Conservation (phyloP, 2,888 invertebrate genomes). For the Leucoma salicis region DNA sequence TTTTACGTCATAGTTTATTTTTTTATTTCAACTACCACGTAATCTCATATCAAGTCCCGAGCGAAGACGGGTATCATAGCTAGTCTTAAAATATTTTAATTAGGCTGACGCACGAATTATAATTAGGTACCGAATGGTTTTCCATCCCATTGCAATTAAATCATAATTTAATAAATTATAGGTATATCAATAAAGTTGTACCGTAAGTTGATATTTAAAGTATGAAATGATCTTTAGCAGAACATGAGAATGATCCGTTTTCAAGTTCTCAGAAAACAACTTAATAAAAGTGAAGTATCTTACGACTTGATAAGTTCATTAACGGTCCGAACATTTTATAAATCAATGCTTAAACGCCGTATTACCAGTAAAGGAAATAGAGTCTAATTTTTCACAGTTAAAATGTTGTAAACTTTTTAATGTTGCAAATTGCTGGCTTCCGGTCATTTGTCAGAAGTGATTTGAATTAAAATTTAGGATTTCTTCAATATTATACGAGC, state of each 20-base stretch:
- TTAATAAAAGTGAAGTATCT: slow-evolving; percentile 18
- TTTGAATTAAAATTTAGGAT: slow-evolving; percentile 23
- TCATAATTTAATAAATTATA: neutral
- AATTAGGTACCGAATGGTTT: neutral
- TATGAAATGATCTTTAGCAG: slow-evolving; percentile 5
- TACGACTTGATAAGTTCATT: slow-evolving; percentile 18
- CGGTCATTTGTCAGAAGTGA: slow-evolving; percentile 37
- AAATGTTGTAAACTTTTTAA: slow-evolving; percentile 24
- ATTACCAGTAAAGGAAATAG: slow-evolving; percentile 28
- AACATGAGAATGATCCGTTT: slow-evolving; percentile 25
- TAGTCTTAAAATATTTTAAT: too few species aligned
- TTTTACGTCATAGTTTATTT: too few species aligned
- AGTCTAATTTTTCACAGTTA: slow-evolving; percentile 22
- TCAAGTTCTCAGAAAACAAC: neutral
- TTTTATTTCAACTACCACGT: too few species aligned
- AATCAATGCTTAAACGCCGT: slow-evolving; percentile 11
- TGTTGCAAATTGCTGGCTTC: slow-evolving; percentile 38
- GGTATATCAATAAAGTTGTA: slow-evolving; percentile 2
- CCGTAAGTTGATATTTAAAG: slow-evolving; percentile 17
- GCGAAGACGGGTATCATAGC: too few species aligned
- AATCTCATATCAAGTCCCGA: too few species aligned
- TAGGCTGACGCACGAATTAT: too few species aligned
- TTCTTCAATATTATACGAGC: too few species aligned
- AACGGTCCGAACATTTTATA: slow-evolving; percentile 13
- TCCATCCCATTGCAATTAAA: neutral